phyloP scores from a whole-genome alignment of 1,140 invertebrate species.

The Drosophila micromelanica region DNA sequence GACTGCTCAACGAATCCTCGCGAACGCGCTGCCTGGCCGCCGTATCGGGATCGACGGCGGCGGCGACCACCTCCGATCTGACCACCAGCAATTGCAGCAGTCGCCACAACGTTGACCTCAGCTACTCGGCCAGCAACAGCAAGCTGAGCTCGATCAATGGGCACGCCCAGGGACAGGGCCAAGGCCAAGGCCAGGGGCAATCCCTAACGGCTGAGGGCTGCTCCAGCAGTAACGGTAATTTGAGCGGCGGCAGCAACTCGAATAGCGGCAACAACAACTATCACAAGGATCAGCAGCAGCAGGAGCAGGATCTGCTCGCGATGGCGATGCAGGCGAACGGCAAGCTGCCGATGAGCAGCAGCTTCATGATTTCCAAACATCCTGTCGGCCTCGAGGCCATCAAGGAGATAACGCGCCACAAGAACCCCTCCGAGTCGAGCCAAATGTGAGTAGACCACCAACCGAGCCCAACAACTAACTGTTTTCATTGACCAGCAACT shows the following conservation, averaged over 20 bases:
- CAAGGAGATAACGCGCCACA: conserved; percentile 84
- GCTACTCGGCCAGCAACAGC: conserved; percentile 68
- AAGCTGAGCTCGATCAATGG: conserved; percentile 71
- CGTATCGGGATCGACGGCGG: conserved; percentile 20
- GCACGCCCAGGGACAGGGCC: conserved; percentile 33
- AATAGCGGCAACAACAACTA: conserved; percentile 80
- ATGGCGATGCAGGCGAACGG: conserved; percentile 37
- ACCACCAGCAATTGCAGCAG: conserved; percentile 72
- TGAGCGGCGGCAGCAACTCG: conserved; percentile 78
- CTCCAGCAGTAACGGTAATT: conserved; percentile 75
- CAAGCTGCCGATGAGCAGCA: conserved; percentile 73
- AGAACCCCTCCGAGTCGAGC: conserved; percentile 82
- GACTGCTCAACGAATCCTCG: conserved; percentile 88
- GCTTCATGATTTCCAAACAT: conserved; percentile 83
- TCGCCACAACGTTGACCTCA: conserved; percentile 70
- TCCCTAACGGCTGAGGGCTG: conserved; percentile 41
- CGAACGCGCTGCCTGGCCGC: conserved; percentile 58
- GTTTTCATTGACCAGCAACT: background rate
- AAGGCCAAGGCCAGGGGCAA: conserved; percentile 19
- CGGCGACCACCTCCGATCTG: conserved; percentile 52
- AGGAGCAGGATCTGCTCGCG: conserved; percentile 51
- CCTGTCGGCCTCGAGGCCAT: conserved; percentile 84
- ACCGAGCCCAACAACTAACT: background rate
- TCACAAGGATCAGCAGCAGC: conserved; percentile 40
- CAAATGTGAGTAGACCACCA: conserved; percentile 79